Evolutionary conservation across 2,888 invertebrate species (phyloP), one percentile per base, ranked within the genome.

Genomic region (Eucera pruinosa): DNA sequence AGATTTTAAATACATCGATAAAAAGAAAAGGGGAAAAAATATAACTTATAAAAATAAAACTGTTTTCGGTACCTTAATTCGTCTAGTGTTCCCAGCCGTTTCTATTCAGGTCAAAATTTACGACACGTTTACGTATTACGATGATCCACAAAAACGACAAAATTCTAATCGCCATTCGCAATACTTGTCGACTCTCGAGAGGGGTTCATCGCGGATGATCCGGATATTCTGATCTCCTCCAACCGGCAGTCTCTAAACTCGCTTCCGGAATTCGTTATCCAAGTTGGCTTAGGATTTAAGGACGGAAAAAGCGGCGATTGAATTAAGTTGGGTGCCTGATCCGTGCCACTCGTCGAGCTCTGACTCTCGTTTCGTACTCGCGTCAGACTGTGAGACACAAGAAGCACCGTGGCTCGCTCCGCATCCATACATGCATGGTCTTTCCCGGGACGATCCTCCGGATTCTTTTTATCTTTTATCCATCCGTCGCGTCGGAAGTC

Each of bases 341-440:
- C 70, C 64, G 48, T 13, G 58, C 30, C 57, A 11, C 13, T 70
- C 55, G 48, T 61, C 52, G 60, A 11, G n/a, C n/a, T n/a, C n/a
- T n/a, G n/a, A n/a, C n/a, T n/a, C n/a, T n/a, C n/a, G n/a, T n/a
- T n/a, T n/a, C n/a, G n/a, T n/a, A n/a, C n/a, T n/a, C n/a, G n/a
- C 33, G 33, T 33, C 33, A 33, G 33, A 33, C n/a, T 20, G n/a
- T n/a, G 36, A 48, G 18, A 57, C 60, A 58, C 45, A 55, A 15
- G 47, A 25, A 13, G 23, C n/a, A 11, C 20, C 7, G 55, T 47
- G 57, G 47, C 30, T 70, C 68, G 39, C 77, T 66, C 81, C 75
- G 67, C 80, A 79, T 85, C 70, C 82, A 83, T 82, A 77, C 77
- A 85, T 85, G 80, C 83, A 81, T 84, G 81, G 75, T 80, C 80